Conservation (phyloP, 2,113 vertebrate species). For the Pollimyrus isidori region DNA sequence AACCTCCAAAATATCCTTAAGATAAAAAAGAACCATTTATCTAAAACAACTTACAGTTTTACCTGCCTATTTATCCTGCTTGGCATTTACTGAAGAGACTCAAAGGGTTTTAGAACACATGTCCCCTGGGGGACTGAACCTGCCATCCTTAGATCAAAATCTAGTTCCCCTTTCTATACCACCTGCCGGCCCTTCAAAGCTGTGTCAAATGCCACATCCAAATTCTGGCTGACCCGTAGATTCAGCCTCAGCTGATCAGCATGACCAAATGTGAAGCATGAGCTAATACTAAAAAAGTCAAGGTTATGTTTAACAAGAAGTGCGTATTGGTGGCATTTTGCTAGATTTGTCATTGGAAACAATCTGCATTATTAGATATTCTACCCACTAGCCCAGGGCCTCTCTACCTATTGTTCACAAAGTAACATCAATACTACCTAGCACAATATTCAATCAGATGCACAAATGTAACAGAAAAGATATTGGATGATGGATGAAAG, state of each 20-base stretch:
- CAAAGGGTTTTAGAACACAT: not conserved
- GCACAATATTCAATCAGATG: not conserved
- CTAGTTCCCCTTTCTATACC: not conserved
- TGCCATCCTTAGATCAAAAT: not conserved
- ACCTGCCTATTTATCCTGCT: not conserved
- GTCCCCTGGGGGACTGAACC: not conserved
- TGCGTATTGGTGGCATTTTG: not conserved
- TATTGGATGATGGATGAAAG: not conserved
- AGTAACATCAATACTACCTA: not conserved
- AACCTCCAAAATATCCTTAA: not conserved
- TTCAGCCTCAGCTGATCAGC: not conserved
- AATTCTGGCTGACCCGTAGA: not conserved
- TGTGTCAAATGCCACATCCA: not conserved
- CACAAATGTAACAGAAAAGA: not conserved
- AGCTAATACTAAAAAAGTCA: not conserved
- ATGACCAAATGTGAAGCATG: not conserved
- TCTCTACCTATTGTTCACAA: not conserved
- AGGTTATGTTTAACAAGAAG: not conserved
- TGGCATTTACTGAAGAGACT: slow-evolving; percentile 1
- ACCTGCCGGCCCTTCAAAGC: not conserved
- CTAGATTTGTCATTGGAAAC: not conserved
- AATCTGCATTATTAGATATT: not conserved
- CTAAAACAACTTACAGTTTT: not conserved
- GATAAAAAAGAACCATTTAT: not conserved
- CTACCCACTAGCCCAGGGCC: not conserved